phyloP scores from a whole-genome alignment of 1,140 invertebrate species.

The Heliconius congener region DNA sequence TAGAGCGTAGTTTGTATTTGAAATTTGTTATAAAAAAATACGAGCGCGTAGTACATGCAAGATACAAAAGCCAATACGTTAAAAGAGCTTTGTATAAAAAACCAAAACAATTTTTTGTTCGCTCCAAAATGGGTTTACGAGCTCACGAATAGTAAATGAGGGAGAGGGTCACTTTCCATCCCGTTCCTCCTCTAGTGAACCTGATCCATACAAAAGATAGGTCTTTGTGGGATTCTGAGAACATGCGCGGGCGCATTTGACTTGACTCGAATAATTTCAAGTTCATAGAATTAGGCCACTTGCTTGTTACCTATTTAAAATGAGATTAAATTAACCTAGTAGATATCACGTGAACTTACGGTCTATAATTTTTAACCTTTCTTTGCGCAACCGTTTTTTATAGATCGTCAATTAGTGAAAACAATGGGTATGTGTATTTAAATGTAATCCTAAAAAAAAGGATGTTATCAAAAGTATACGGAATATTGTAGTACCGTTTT shows the following conservation, averaged over 20 bases:
- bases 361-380: conserved; percentile 2
- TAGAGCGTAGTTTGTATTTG: conserved; percentile 64
- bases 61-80: conserved; percentile 33
- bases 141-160: conserved; percentile 69
- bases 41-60: conserved; percentile 17
- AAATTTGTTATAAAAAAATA: conserved; percentile 57
- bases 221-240: conserved; percentile 55
- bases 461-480: too few relatives aligned
- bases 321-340: background rate
- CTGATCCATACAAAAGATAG: conserved; percentile 41
- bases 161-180: conserved; percentile 37
- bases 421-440: background rate
- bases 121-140: conserved; percentile 72
- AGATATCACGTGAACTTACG: conserved; percentile 13
- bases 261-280: conserved; percentile 28
- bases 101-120: conserved; percentile 77
- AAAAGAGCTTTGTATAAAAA: conserved; percentile 67
- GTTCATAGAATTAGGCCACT: conserved; percentile 40
- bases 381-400: background rate
- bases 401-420: background rate
- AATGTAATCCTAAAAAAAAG: too few relatives aligned
- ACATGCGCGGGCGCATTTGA: conserved; percentile 51
- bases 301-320: conserved; percentile 21
- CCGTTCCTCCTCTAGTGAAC: conserved; percentile 35
- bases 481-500: too few relatives aligned